These are phyloP conservation scores for Agapornis roseicollis DNA, from an alignment of 2,113 vertebrate species.

Conservation along the genomic window DNA sequence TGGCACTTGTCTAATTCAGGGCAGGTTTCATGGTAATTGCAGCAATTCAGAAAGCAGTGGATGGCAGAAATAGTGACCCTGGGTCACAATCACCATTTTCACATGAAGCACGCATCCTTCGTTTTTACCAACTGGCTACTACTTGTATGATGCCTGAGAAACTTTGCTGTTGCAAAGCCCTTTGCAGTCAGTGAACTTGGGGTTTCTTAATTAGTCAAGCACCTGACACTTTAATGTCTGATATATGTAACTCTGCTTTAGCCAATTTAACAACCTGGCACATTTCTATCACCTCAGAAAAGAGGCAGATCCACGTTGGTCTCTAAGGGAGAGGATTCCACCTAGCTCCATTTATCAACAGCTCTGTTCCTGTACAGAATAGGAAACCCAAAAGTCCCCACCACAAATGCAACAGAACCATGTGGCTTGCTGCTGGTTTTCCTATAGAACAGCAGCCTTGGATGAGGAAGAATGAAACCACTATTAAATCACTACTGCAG, in stretches of 20 bases:
- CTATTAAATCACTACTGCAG: not conserved
- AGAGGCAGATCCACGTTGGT: not conserved
- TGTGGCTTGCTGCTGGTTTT: not conserved
- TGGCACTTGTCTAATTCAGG: not conserved
- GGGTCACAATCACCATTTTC: not conserved
- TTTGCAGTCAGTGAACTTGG: not conserved
- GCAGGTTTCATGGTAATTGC: not conserved
- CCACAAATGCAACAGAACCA: not conserved
- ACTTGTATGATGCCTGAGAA: not conserved
- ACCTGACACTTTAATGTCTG: rapidly evolving
- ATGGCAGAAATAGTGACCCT: not conserved
- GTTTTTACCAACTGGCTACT: not conserved
- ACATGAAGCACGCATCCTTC: not conserved
- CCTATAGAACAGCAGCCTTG: rapidly evolving
- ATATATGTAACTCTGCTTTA: not conserved
- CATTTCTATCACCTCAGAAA: not conserved
- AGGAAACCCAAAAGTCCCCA: rapidly evolving
- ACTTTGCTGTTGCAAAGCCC: not conserved
- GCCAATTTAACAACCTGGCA: rapidly evolving
- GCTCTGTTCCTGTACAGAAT: not conserved
- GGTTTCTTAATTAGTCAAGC: not conserved
- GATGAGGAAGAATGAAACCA: not conserved
- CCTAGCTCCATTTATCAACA: not conserved
- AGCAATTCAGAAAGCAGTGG: not conserved
- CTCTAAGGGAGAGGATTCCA: not conserved